Conservation (phyloP, 2,113 vertebrate species). For the Eulacestoma nigropectus region DNA sequence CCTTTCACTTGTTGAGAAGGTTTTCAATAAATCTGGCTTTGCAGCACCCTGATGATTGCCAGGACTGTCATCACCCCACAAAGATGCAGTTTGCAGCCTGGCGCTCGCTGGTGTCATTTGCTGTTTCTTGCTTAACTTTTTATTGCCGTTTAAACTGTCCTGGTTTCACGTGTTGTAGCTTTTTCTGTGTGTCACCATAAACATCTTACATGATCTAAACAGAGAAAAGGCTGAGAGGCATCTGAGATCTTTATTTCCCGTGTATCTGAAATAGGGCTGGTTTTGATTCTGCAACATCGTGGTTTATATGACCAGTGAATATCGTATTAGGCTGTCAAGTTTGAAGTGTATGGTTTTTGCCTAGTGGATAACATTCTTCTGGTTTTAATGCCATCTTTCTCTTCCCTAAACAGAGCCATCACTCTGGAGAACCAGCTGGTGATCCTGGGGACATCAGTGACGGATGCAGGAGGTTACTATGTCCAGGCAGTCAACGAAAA, state of each 20-base stretch:
- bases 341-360: neutral
- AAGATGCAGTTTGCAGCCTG: neutral
- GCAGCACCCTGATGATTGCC: neutral
- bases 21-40: neutral
- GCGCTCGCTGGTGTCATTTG: neutral
- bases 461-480: conserved; percentile 81
- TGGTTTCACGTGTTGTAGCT: neutral
- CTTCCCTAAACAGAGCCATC: conserved; percentile 76
- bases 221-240: neutral
- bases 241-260: neutral
- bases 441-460: conserved; percentile 73
- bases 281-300: rapidly evolving
- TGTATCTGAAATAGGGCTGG: neutral
- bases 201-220: neutral
- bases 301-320: neutral
- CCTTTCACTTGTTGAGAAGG: neutral
- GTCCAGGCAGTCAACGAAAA: conserved; percentile 87
- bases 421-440: conserved; percentile 88
- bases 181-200: neutral
- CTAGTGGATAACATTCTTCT: neutral
- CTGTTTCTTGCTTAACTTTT: neutral
- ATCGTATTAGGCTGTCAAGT: neutral
- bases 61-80: neutral
- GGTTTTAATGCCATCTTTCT: neutral
- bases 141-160: neutral